phyloP scores from a whole-genome alignment of 2,113 vertebrate species.

The Otus sunia region DNA sequence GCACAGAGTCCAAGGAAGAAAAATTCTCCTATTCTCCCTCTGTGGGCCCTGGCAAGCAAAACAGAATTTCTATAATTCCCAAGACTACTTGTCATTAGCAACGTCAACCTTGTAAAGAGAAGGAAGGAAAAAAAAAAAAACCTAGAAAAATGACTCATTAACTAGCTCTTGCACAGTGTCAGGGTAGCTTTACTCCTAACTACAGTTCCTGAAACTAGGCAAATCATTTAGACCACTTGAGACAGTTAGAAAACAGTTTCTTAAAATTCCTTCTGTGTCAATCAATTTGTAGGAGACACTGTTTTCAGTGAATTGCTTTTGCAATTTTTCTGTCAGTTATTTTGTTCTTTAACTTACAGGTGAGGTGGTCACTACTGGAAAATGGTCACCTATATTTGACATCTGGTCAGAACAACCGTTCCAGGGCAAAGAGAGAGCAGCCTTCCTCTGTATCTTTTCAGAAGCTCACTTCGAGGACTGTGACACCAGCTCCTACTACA shows the following conservation, averaged over 20 bases:
- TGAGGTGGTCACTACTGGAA: background rate
- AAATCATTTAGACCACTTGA: background rate
- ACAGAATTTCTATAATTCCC: background rate
- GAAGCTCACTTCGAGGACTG: background rate
- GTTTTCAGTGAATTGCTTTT: fast-evolving
- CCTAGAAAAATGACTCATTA: background rate
- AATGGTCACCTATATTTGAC: background rate
- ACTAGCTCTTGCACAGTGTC: background rate
- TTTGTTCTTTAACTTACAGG: conserved; percentile 18
- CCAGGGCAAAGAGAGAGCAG: background rate
- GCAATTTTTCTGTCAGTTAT: background rate
- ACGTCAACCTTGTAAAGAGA: background rate
- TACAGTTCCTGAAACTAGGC: background rate
- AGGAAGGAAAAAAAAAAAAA: background rate
- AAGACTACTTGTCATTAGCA: background rate
- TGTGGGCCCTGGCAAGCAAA: background rate
- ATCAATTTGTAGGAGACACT: background rate
- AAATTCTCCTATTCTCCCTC: background rate
- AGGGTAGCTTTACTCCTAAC: background rate
- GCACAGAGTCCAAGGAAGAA: background rate
- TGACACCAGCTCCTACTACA: background rate
- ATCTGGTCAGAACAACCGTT: background rate
- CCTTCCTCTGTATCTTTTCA: background rate
- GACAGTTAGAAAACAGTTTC: background rate
- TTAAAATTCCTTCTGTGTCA: background rate